These are phyloP conservation scores for Andrena bicolor DNA, from an alignment of 2,888 invertebrate genomes.

Conservation along the genomic window DNA sequence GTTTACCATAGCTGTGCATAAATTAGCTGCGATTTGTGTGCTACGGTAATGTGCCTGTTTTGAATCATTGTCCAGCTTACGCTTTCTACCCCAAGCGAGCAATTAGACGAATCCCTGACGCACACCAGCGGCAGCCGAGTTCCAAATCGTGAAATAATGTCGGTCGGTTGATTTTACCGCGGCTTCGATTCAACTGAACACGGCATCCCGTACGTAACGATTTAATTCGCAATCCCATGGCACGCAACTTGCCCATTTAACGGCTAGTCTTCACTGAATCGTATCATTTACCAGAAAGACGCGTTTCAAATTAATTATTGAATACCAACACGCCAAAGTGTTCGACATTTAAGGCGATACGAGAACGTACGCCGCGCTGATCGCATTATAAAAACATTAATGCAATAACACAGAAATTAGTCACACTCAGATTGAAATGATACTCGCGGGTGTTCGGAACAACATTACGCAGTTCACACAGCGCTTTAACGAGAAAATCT, in stretches of 20 bases:
- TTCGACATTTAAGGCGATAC: not conserved
- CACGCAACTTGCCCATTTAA: constrained; percentile 10
- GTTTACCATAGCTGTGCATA: not conserved
- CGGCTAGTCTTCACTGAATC: constrained; percentile 1
- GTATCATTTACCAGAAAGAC: constrained; percentile 8
- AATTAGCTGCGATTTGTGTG: constrained; percentile 21
- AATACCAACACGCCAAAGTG: not conserved
- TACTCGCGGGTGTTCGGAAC: not conserved
- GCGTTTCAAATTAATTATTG: not conserved
- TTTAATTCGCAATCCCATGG: constrained; percentile 30
- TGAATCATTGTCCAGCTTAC: constrained; percentile 20
- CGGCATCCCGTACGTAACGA: constrained; percentile 20
- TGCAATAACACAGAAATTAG: constrained; percentile 37
- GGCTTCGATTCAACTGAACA: constrained; percentile 20
- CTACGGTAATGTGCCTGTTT: not conserved
- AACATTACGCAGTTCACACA: constrained; percentile 3
- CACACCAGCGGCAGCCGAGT: not conserved
- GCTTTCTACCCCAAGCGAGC: constrained; percentile 41
- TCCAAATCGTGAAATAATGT: constrained; percentile 34
- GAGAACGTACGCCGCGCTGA: not conserved
- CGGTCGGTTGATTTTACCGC: constrained; percentile 38
- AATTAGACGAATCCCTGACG: constrained; percentile 40
- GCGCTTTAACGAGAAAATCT: constrained; percentile 19
- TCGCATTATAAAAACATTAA: constrained; percentile 25
- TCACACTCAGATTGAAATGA: constrained; percentile 17